Percentiles rank a stretch among this genome's conserved stretches.
Conservation (phyloP, 2,888 invertebrate species). For the Torymus texanus region DNA sequence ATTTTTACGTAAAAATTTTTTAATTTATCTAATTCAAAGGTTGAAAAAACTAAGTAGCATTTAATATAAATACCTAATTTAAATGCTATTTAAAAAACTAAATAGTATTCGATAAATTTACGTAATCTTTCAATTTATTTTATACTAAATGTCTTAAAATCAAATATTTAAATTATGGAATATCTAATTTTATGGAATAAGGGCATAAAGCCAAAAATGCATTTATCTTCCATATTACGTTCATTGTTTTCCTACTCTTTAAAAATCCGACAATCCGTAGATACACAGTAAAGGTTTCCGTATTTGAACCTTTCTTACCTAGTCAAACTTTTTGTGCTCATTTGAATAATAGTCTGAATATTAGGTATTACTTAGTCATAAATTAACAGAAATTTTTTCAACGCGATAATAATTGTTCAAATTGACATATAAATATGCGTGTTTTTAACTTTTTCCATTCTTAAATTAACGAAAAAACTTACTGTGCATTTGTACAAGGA, state of each 20-base stretch:
- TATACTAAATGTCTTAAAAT: slow-evolving; percentile 20
- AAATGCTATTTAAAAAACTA: slow-evolving; percentile 42
- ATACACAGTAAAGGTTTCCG: slow-evolving; percentile 39
- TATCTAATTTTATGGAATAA: slow-evolving; percentile 46
- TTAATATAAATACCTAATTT: slow-evolving; percentile 28
- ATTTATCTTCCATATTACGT: slow-evolving; percentile 20
- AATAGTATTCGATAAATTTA: slow-evolving; percentile 32
- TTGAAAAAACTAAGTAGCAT: slow-evolving; percentile 31
- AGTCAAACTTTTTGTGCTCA: slow-evolving; percentile 34
- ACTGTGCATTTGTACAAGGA: slow-evolving; percentile 45
- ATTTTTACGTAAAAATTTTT: slow-evolving; percentile 31
- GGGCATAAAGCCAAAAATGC: slow-evolving; percentile 55
- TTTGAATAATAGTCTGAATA: slow-evolving; percentile 33
- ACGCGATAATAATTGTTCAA: slow-evolving; percentile 13
- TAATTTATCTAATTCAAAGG: slow-evolving; percentile 1
- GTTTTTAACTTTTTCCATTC: slow-evolving; percentile 9
- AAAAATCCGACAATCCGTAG: slow-evolving; percentile 45
- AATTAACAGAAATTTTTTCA: slow-evolving; percentile 35
- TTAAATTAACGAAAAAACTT: slow-evolving; percentile 30
- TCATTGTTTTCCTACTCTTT: slow-evolving; percentile 34
- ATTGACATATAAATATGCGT: slow-evolving; percentile 37
- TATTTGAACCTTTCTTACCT: slow-evolving; percentile 1
- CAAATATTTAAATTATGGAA: slow-evolving; percentile 15
- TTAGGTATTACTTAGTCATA: slow-evolving; percentile 25
- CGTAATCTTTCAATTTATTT: slow-evolving; percentile 22